phyloP scores from a whole-genome alignment of 1,140 invertebrate species.

The Drosophila littoralis region DNA sequence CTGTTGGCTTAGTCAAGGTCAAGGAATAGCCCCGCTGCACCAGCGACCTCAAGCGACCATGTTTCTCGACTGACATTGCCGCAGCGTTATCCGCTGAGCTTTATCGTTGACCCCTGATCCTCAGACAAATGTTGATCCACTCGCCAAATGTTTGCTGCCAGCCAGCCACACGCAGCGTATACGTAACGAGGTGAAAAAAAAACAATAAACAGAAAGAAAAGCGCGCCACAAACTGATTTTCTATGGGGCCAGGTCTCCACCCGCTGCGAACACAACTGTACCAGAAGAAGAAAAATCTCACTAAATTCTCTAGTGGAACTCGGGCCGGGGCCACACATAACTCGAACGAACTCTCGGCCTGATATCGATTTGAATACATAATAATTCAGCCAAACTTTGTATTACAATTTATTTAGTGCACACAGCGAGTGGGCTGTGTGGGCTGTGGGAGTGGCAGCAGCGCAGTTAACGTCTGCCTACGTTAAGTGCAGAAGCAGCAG shows the following conservation, averaged over 20 bases:
- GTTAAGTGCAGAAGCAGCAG: slow-evolving; percentile 34
- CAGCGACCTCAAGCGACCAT: background rate
- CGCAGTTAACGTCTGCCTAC: slow-evolving; percentile 14
- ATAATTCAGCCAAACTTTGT: slow-evolving; percentile 78
- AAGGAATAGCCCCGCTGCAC: slow-evolving; percentile 4
- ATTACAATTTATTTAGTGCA: slow-evolving; percentile 76
- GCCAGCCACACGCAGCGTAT: slow-evolving; percentile 10
- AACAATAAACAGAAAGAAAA: background rate
- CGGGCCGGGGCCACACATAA: slow-evolving; percentile 1
- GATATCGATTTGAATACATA: slow-evolving; percentile 78
- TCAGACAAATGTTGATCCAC: slow-evolving; percentile 3
- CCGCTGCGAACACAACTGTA: slow-evolving; percentile 36
- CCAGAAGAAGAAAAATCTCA: slow-evolving; percentile 13
- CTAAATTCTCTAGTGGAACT: slow-evolving; percentile 7
- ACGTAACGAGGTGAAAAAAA: background rate
- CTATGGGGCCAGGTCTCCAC: slow-evolving; percentile 1
- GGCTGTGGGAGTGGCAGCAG: background rate
- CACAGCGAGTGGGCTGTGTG: slow-evolving; percentile 11
- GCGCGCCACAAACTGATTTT: slow-evolving; percentile 10
- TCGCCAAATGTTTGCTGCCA: background rate
- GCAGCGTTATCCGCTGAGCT: slow-evolving; percentile 18
- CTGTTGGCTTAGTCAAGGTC: background rate
- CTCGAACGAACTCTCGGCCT: slow-evolving; percentile 39
- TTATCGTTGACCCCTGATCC: slow-evolving; percentile 1
- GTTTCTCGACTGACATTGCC: slow-evolving; percentile 7